Evolutionary conservation across 2,888 invertebrate genomes (phyloP).

Genomic region (Carterocephalus palaemon): DNA sequence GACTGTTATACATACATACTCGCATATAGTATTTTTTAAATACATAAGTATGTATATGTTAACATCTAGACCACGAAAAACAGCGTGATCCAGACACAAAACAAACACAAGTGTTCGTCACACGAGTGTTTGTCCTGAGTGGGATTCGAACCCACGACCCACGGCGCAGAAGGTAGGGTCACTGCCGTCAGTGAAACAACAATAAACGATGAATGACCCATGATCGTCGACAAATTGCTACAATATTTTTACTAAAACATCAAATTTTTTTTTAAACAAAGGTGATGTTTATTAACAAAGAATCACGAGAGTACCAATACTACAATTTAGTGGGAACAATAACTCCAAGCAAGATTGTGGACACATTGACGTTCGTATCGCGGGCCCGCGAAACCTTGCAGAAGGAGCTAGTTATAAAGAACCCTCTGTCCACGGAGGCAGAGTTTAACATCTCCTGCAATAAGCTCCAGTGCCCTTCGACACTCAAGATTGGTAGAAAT

Average conservation of each 20-base stretch:
- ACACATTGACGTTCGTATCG: conserved; percentile 51
- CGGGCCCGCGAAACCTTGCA: conserved; percentile 60
- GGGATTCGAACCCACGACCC: too few relatives aligned
- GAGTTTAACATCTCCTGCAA: conserved; percentile 47
- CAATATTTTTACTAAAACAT: conserved; percentile 1
- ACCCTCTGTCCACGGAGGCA: conserved; percentile 51
- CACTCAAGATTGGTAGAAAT: conserved; percentile 47
- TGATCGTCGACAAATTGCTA: too few relatives aligned
- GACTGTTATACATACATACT: too few relatives aligned
- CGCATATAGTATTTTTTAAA: too few relatives aligned
- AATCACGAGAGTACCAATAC: conserved; percentile 60
- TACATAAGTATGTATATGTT: too few relatives aligned
- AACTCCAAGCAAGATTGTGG: conserved; percentile 53
- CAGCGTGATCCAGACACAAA: too few relatives aligned
- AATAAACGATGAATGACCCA: too few relatives aligned
- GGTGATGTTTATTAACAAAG: conserved; percentile 62
- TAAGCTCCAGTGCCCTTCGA: conserved; percentile 46
- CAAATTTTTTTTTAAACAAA: conserved; percentile 33
- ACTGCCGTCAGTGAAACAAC: too few relatives aligned
- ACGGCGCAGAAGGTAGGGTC: too few relatives aligned
- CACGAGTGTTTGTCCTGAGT: too few relatives aligned
- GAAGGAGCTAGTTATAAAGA: conserved; percentile 50
- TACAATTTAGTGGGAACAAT: conserved; percentile 54
- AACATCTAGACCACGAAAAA: too few relatives aligned
- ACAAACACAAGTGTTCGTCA: too few relatives aligned